phyloP scores from a whole-genome alignment of 2,797 vertebrate species.

The Steatocranus sp. region DNA sequence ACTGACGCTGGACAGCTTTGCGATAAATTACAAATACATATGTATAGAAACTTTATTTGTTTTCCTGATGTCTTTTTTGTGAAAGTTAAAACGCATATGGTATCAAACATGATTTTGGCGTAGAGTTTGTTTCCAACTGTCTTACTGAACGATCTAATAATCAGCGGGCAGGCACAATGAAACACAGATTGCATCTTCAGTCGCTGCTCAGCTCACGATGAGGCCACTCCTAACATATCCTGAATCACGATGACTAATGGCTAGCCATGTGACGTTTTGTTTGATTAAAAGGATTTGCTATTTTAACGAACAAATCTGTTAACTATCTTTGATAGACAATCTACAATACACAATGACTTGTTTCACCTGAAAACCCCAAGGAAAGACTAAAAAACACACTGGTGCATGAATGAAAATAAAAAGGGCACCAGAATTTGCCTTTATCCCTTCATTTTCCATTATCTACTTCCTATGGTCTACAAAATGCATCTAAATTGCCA shows the following conservation, averaged over 20 bases:
- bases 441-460: neutral
- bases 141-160: neutral
- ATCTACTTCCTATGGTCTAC: neutral
- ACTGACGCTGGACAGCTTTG: neutral
- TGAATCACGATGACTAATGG: slow-evolving; percentile 3
- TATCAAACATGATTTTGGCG: neutral
- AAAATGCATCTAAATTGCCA: neutral
- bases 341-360: neutral
- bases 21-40: neutral
- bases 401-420: neutral
- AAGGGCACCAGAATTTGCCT: neutral
- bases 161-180: neutral
- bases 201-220: neutral
- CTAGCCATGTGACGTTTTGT: neutral
- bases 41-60: neutral
- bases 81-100: neutral
- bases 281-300: neutral
- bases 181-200: neutral
- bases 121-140: neutral
- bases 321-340: neutral
- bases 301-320: neutral
- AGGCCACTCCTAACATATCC: neutral
- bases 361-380: neutral
- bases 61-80: neutral
- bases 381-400: neutral